Evolutionary conservation across 2,113 vertebrate genomes (phyloP).

Genomic region (Anser brachyrhynchus): DNA sequence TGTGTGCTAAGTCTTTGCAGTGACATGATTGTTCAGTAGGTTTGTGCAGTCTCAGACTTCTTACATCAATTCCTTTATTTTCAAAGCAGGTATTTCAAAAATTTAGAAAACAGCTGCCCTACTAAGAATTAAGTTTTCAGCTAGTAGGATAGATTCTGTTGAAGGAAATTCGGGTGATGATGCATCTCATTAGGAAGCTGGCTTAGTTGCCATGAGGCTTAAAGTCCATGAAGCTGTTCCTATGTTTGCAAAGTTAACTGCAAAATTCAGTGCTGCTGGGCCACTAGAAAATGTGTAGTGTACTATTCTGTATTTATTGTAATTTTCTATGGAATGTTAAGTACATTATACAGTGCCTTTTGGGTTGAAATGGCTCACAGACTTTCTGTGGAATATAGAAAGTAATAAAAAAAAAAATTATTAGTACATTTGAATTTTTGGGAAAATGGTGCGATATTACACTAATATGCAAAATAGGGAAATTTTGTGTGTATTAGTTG

Average conservation of each 20-base stretch:
- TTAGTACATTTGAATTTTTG: neutral
- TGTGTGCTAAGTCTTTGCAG: neutral
- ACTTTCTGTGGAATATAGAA: neutral
- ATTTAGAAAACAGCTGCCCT: neutral
- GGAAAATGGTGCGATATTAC: neutral
- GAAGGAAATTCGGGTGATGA: neutral
- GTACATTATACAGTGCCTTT: neutral
- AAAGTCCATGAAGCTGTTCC: neutral
- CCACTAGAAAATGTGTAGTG: neutral
- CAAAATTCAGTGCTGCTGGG: neutral
- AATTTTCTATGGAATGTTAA: neutral
- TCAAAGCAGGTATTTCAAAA: neutral
- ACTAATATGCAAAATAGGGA: neutral
- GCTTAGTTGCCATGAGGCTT: neutral
- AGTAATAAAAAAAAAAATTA: neutral
- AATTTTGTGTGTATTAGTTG: neutral
- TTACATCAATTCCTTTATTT: neutral
- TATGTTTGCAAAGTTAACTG: neutral
- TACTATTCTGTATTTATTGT: neutral
- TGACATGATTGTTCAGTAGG: neutral
- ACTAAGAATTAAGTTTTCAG: neutral
- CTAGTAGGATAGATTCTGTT: neutral
- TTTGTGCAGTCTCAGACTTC: neutral
- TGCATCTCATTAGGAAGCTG: neutral
- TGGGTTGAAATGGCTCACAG: neutral